A percentile compares a stretch with the other conserved stretches of the same genome.
Conservation (phyloP, 2,797 vertebrate species). For the Helicolenus hilgendorfi region DNA sequence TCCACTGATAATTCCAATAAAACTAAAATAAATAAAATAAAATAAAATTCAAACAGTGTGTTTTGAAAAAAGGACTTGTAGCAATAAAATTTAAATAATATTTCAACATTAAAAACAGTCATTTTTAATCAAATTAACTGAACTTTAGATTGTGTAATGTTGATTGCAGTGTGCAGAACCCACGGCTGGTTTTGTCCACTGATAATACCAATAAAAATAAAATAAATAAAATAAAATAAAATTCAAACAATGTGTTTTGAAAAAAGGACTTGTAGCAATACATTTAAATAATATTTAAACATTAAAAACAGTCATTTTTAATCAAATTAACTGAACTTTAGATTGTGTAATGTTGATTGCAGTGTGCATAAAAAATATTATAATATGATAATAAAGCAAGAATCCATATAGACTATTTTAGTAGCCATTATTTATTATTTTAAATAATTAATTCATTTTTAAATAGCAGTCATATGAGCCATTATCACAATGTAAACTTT, state of each 20-base stretch:
- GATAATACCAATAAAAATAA: neutral
- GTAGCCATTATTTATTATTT: neutral
- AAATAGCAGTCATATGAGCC: neutral
- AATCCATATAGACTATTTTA: neutral
- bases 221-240: too few species aligned
- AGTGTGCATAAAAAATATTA: neutral
- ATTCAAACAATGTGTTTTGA: neutral
- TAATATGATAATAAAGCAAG: neutral
- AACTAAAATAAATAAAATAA: too few species aligned
- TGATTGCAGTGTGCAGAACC: neutral
- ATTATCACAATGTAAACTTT: neutral
- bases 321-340: neutral
- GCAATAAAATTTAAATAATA: neutral
- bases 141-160: neutral
- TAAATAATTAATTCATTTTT: neutral
- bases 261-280: too few species aligned
- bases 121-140: neutral
- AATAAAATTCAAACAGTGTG: neutral
- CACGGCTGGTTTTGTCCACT: neutral
- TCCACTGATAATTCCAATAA: neutral
- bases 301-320: neutral
- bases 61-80: accelerated
- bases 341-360: neutral
- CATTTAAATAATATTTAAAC: neutral
- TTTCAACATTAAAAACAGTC: neutral